These are phyloP conservation scores for Portevinia maculata DNA, from an alignment of 2,888 invertebrate genomes.

Conservation along the genomic window DNA sequence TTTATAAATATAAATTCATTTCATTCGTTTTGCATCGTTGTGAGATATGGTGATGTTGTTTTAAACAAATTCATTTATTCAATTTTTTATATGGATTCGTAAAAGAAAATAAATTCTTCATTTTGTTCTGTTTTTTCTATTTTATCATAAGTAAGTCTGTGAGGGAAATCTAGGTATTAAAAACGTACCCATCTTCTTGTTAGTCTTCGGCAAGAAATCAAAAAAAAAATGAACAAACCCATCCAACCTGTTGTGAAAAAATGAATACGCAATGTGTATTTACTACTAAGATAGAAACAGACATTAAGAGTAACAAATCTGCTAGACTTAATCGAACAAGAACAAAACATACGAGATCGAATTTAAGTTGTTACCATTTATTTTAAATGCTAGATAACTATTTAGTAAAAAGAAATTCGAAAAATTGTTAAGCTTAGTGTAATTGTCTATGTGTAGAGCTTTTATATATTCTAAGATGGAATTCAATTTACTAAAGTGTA, in stretches of 20 bases:
- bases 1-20: slow-evolving; percentile 44
- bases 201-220: slow-evolving; percentile 15
- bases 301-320: slow-evolving; percentile 11
- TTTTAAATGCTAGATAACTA: slow-evolving; percentile 57
- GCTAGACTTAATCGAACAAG: slow-evolving; percentile 9
- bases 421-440: slow-evolving; percentile 65
- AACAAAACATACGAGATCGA: slow-evolving; percentile 62
- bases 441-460: slow-evolving; percentile 72
- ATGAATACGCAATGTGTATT: neutral
- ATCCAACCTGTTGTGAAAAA: slow-evolving; percentile 1
- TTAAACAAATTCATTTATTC: slow-evolving; percentile 14
- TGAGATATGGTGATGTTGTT: slow-evolving; percentile 74
- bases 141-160: slow-evolving; percentile 42
- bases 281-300: slow-evolving; percentile 32
- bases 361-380: slow-evolving; percentile 50
- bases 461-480: slow-evolving; percentile 17
- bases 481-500: slow-evolving; percentile 47
- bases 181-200: slow-evolving; percentile 10
- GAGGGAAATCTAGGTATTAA: slow-evolving; percentile 38
- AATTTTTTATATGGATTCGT: slow-evolving; percentile 35
- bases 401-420: slow-evolving; percentile 5
- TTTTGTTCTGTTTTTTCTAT: slow-evolving; percentile 10
- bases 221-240: too few species aligned
- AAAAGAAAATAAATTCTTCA: slow-evolving; percentile 8
- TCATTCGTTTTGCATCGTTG: slow-evolving; percentile 69